These are phyloP conservation scores for Furcifer pardalis DNA, from an alignment of 2,797 vertebrate genomes.

Conservation along the genomic window DNA sequence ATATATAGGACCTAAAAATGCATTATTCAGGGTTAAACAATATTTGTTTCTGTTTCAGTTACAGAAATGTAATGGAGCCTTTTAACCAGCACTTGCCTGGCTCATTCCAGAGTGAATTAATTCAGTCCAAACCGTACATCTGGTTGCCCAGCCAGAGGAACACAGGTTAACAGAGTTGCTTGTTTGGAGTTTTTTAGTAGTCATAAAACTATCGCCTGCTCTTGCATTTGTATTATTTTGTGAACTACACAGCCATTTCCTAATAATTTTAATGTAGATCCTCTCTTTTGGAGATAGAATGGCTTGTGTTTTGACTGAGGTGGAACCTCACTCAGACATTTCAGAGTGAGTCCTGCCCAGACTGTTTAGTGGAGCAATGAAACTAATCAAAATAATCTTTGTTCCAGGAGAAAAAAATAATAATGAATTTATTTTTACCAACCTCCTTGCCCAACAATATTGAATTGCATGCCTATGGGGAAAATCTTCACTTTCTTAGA, in stretches of 20 bases:
- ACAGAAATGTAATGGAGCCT: neutral
- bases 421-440: neutral
- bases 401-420: neutral
- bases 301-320: no score
- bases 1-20: slow-evolving; percentile 28
- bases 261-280: no score
- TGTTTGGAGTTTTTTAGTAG: no score
- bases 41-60: neutral
- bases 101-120: slow-evolving; percentile 16
- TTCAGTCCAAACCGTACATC: neutral
- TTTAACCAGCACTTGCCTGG: neutral
- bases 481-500: neutral
- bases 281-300: slow-evolving; percentile 7
- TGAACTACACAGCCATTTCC: no score
- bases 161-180: no score
- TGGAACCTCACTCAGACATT: no score
- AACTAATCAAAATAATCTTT: slow-evolving; percentile 4
- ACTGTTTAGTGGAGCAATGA: no score
- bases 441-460: neutral
- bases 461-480: neutral
- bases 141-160: neutral
- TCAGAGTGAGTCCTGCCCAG: no score
- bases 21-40: neutral
- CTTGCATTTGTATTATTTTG: no score
- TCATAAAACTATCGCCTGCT: no score